Evolutionary conservation across 37 sponge, comb jelly and placozoan species (phyloP).

Genomic region (Trichoplax adhaerens): DNA sequence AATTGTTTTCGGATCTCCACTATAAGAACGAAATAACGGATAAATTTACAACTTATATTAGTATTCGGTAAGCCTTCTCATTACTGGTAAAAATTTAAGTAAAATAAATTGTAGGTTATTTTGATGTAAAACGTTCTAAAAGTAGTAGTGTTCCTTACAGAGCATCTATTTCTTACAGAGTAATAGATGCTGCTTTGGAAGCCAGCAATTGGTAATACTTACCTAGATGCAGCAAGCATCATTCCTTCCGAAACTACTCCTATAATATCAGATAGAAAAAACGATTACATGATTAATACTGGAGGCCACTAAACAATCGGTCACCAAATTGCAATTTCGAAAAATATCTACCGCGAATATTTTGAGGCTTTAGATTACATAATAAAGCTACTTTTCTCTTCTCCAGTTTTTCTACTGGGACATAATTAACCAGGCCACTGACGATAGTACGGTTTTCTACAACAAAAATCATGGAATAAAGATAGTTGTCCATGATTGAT

Average conservation of each 20-base stretch:
- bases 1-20: slow-evolving; percentile 40
- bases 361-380: slow-evolving; percentile 78
- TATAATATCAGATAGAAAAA: not conserved
- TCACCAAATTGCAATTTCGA: slow-evolving; percentile 1
- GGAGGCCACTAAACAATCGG: slow-evolving; percentile 9
- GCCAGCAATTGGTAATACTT: not conserved
- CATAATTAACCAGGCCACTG: slow-evolving; percentile 66
- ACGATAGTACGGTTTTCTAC: slow-evolving; percentile 57
- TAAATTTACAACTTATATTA: not conserved
- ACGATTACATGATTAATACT: not conserved
- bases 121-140: too few species aligned
- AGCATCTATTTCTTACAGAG: not conserved
- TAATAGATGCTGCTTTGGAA: not conserved
- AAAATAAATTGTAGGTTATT: too few species aligned
- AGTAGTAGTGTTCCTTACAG: too few species aligned
- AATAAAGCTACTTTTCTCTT: slow-evolving; percentile 45
- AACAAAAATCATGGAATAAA: not conserved
- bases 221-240: slow-evolving; percentile 55
- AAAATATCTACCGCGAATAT: slow-evolving; percentile 58
- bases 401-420: slow-evolving; percentile 42
- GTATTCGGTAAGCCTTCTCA: not conserved
- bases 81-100: too few species aligned
- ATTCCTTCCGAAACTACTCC: slow-evolving; percentile 64
- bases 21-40: slow-evolving; percentile 11
- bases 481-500: not conserved